Percentiles rank a stretch among this genome's conserved stretches.
These are phyloP conservation scores for Spodoptera exigua DNA, from an alignment of 2,888 invertebrate species.

Conservation along the genomic window DNA sequence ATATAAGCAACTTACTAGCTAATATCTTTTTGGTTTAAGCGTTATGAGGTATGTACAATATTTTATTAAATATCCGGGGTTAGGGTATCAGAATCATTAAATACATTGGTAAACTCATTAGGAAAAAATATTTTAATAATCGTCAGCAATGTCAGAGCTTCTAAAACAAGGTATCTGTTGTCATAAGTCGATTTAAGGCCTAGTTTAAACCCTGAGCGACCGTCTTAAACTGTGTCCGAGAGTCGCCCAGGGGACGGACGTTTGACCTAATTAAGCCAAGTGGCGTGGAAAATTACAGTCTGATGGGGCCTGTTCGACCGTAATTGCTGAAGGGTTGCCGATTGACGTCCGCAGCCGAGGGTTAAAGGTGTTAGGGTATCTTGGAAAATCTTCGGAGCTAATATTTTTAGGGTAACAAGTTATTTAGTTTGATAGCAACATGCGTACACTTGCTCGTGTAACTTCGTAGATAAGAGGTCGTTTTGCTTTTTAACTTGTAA, in stretches of 20 bases:
- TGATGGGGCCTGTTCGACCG: conserved; percentile 72
- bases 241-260: conserved; percentile 64
- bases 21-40: no score
- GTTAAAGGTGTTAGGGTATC: conserved; percentile 56
- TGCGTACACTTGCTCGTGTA: not conserved
- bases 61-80: no score
- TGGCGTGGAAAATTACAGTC: conserved; percentile 82
- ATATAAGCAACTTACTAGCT: no score
- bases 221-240: conserved; percentile 62
- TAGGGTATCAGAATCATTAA: no score
- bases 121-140: not conserved
- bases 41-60: no score
- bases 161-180: conserved; percentile 46
- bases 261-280: conserved; percentile 84
- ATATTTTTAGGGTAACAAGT: conserved; percentile 52
- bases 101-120: not conserved
- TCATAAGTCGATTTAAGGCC: conserved; percentile 44
- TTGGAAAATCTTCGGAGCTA: conserved; percentile 50
- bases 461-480: not conserved
- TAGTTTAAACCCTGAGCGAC: conserved; percentile 53
- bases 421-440: conserved; percentile 37
- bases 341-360: conserved; percentile 59
- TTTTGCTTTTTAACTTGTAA: conserved; percentile 1
- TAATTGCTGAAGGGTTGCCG: conserved; percentile 77
- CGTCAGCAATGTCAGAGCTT: conserved; percentile 23